These are phyloP conservation scores for Aphrophora alni DNA, from an alignment of 2,888 invertebrate genomes.

Conservation along the genomic window DNA sequence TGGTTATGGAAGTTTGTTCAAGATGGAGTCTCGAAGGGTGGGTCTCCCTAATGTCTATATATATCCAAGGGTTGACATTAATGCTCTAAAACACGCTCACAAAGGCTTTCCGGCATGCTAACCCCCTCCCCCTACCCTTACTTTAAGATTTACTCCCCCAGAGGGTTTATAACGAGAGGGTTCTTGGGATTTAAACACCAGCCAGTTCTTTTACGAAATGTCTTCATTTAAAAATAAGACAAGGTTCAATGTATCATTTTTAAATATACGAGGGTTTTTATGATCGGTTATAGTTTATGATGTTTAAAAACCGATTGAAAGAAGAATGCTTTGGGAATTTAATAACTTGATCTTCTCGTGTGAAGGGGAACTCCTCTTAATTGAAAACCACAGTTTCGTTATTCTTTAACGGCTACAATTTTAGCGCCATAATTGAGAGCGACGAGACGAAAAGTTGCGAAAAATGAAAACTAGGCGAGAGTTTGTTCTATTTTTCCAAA, in stretches of 20 bases:
- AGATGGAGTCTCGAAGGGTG: neutral
- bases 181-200: conserved; percentile 4
- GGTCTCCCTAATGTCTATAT: neutral
- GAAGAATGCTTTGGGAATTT: neutral
- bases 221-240: conserved; percentile 3
- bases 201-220: neutral
- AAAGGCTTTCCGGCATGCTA: neutral
- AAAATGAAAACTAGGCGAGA: too few relatives aligned
- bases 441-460: too few relatives aligned
- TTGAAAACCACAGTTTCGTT: too few relatives aligned
- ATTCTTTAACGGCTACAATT: too few relatives aligned
- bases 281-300: neutral
- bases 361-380: too few relatives aligned
- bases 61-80: conserved; percentile 6
- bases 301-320: neutral
- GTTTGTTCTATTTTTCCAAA: too few relatives aligned
- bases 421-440: too few relatives aligned
- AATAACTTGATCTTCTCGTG: neutral
- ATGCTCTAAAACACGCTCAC: neutral
- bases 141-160: neutral
- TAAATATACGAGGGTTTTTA: neutral
- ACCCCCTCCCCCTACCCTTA: neutral
- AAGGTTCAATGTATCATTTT: neutral
- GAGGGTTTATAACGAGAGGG: neutral
- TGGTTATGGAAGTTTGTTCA: neutral